phyloP scores from a whole-genome alignment of 2,888 invertebrate species.

The Sinhomidia bicolor region DNA sequence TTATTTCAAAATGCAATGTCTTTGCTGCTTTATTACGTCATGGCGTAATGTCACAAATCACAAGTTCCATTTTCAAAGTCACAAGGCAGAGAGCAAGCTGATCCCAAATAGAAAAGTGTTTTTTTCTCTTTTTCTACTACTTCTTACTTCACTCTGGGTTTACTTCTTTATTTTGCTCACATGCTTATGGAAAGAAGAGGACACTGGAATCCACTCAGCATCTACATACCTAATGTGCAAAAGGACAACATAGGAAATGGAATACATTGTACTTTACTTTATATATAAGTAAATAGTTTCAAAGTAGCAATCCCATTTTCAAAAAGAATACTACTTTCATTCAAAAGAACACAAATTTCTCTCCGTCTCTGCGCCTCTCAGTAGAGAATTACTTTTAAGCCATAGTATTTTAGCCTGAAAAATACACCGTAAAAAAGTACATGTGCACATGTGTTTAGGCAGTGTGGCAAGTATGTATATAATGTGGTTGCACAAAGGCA shows the following conservation, averaged over 20 bases:
- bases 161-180: neutral
- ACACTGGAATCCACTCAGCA: no score
- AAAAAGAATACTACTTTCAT: neutral
- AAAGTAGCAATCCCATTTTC: neutral
- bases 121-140: neutral
- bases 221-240: no score
- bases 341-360: neutral
- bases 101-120: constrained; percentile 3
- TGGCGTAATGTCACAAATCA: constrained; percentile 58
- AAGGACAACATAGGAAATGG: neutral
- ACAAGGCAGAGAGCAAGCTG: neutral
- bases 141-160: neutral
- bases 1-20: constrained; percentile 44
- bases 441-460: neutral
- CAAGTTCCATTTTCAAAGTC: constrained; percentile 50
- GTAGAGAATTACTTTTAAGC: neutral
- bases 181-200: no score
- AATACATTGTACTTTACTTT: neutral
- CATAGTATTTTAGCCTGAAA: neutral
- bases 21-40: constrained; percentile 22
- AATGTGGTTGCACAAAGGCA: neutral
- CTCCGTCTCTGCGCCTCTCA: neutral
- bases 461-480: neutral
- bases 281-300: neutral
- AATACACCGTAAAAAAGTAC: neutral